Base-by-base conservation (phyloP, 2,888 invertebrate species). In the Drosophila neonasuta region DNA sequence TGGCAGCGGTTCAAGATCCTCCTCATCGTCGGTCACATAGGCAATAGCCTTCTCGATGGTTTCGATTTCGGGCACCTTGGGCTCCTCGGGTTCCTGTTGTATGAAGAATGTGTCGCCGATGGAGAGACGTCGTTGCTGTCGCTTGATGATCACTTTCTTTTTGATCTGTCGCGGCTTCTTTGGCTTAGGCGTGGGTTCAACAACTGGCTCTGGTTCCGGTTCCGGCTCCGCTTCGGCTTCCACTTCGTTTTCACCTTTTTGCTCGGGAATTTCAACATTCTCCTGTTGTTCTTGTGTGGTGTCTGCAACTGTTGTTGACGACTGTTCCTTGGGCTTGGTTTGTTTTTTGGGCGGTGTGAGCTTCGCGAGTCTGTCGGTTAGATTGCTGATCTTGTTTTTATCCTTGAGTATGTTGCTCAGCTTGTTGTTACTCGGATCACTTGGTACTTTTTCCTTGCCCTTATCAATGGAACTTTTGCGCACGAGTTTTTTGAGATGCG, bases 121-220 rank as follows among this genome's bases (percentile, higher is more conserved):
- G 15, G 90, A 91, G 8, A 91, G 87, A 61, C 86, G 86, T 1
- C 91, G 90, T 57, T 90, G 89, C 29, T 90, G 81, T 9, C 90
- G 81, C 54, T 88, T 89, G 7, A 91, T 91, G 9, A 91, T 89
- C 2, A 91, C 90, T 71, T 90, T 90, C 79, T 89, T 89, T 72
- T 90, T 90, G 2, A 89, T 77, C 62, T 82, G 88, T 7, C 87
- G 81, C 32, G 86, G 85, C 44, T 88, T 89, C 52, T 89, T 90
- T 7, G 77, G 69, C 6, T 42, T 55, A 2, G 77, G 74, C 49
- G 58, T 57, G 8, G 44, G 39, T 4, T 36, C 57, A 15, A 44
- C 29, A 34, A 52, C 62, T 9, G 52, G 52, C 10, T 59, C 66
- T 13, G 63, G 56, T 44, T 65, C 68, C 20, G 59, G 50, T 13